Percentiles rank a stretch among this genome's conserved stretches.
phyloP scores from a whole-genome alignment of 2,113 vertebrate genomes.

The Fregetta grallaria region DNA sequence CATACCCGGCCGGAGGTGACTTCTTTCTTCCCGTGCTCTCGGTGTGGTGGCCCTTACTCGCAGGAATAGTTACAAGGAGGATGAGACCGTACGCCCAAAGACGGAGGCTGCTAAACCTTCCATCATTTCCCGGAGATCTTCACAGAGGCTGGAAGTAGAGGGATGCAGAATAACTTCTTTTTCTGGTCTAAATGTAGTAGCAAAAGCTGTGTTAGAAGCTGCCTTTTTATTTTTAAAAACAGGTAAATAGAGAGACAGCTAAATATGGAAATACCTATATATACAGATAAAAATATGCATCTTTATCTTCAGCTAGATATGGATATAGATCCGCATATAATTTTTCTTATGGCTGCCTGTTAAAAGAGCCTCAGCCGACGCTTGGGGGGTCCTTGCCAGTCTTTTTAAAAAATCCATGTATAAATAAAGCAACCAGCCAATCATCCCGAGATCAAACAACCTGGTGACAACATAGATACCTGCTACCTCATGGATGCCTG shows the following conservation, averaged over 20 bases:
- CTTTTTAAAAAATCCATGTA: not conserved
- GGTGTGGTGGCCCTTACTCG: accelerated
- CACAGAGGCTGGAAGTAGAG: not conserved
- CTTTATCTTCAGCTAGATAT: not conserved
- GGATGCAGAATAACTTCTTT: not conserved
- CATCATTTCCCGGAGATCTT: not conserved
- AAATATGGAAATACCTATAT: not conserved
- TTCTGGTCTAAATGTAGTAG: not conserved
- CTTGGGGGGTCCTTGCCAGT: not conserved
- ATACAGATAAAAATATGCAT: not conserved
- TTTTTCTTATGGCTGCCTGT: not conserved
- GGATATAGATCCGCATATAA: not conserved
- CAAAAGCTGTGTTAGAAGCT: not conserved
- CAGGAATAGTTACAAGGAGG: not conserved
- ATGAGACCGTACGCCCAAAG: not conserved
- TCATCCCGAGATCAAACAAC: not conserved
- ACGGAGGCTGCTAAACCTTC: not conserved
- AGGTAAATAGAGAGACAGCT: not conserved
- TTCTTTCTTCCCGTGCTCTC: not conserved
- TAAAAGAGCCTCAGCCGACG: not conserved
- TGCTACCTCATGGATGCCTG: not conserved
- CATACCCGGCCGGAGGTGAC: not conserved
- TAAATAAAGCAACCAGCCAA: not conserved
- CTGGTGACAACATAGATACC: not conserved
- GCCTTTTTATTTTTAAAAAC: not conserved